These are phyloP conservation scores for Clavelina lepadiformis DNA, from an alignment of 23 tunicate genomes.

Conservation along the genomic window DNA sequence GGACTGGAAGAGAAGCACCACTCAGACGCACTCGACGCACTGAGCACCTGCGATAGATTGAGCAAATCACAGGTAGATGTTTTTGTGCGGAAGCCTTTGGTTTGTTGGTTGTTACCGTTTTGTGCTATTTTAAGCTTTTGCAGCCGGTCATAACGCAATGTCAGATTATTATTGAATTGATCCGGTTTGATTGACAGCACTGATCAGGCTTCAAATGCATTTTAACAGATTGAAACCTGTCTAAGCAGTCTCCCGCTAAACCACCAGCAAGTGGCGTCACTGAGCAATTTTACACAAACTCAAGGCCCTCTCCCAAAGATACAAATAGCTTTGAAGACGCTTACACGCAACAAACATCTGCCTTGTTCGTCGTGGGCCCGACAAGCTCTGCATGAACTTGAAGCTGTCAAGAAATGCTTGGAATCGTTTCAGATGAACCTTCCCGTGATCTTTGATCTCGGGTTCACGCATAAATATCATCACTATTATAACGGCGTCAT, in stretches of 20 bases:
- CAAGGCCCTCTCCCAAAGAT: conserved; percentile 59
- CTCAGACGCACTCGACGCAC: conserved; percentile 12
- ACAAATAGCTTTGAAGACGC: conserved; percentile 39
- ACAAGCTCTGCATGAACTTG: conserved; percentile 76
- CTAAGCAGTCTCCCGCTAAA: conserved; percentile 45
- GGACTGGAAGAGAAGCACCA: conserved; percentile 48
- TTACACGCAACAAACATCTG: conserved; percentile 56
- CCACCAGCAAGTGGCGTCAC: conserved; percentile 57
- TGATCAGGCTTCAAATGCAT: no score
- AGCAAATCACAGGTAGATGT: conserved; percentile 60
- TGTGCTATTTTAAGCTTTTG: no score
- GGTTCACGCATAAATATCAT: conserved; percentile 58
- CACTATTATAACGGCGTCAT: conserved; percentile 68
- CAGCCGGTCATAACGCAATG: no score
- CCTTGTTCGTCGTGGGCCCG: conserved; percentile 45
- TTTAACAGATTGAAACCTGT: conserved; percentile 56
- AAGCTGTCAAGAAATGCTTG: conserved; percentile 50
- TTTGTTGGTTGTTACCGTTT: not conserved
- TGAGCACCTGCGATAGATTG: conserved; percentile 19
- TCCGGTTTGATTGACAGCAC: no score
- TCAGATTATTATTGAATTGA: no score
- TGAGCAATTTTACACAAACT: conserved; percentile 27
- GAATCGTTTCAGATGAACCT: conserved; percentile 29
- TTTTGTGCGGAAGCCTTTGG: not conserved
- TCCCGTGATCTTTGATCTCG: conserved; percentile 66